Evolutionary conservation across 2,113 vertebrate species (phyloP).

Genomic region (Uria aalge): DNA sequence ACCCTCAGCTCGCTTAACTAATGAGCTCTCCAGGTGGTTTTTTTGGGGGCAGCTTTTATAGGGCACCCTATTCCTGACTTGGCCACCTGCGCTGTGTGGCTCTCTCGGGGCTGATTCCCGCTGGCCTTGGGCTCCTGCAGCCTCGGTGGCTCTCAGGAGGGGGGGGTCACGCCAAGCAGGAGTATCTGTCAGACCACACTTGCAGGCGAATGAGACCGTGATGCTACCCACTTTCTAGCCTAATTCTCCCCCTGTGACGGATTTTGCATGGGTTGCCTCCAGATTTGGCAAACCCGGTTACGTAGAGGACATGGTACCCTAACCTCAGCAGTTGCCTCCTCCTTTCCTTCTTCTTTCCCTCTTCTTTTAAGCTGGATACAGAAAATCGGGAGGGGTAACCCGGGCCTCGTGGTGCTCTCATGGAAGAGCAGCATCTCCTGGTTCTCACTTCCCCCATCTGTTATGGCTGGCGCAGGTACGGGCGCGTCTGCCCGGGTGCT

Average conservation of each 20-base stretch:
- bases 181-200: neutral
- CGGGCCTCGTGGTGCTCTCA: neutral
- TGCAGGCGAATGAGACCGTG: fast-evolving
- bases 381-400: neutral
- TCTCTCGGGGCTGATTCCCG: neutral
- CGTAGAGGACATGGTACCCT: too few relatives aligned
- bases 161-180: neutral
- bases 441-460: neutral
- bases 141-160: neutral
- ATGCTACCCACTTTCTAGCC: neutral
- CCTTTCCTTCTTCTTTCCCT: neutral
- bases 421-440: neutral
- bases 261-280: neutral
- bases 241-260: neutral
- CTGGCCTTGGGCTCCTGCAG: neutral
- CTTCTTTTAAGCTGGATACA: neutral
- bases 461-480: neutral
- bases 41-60: neutral
- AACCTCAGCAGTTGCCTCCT: too few relatives aligned
- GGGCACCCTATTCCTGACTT: neutral
- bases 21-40: neutral
- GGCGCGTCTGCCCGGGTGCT: neutral
- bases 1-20: neutral
- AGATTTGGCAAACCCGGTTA: neutral
- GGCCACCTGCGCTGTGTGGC: fast-evolving